A percentile compares a stretch with the other conserved stretches of the same genome.
These are phyloP conservation scores for Carapus acus DNA, from an alignment of 2,797 vertebrate genomes.

Conservation along the genomic window DNA sequence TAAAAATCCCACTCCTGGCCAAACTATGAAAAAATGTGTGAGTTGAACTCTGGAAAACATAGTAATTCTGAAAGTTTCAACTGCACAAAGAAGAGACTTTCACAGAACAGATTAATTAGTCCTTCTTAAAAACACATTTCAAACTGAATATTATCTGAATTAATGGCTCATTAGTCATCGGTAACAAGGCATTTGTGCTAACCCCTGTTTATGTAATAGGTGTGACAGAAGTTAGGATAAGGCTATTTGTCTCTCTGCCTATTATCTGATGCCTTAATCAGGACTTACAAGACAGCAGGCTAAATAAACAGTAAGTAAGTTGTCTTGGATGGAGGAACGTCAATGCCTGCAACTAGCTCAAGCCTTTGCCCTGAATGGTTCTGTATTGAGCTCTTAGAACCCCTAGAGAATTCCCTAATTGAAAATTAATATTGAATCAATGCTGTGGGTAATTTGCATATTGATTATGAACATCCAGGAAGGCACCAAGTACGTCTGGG, in stretches of 20 bases:
- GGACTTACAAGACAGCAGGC: slow-evolving; percentile 77
- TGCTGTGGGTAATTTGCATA: slow-evolving; percentile 97
- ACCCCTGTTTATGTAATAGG: slow-evolving; percentile 61
- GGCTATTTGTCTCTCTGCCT: slow-evolving; percentile 72
- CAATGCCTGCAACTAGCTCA: slow-evolving; percentile 83
- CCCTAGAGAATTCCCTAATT: slow-evolving; percentile 99
- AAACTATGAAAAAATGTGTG: no score
- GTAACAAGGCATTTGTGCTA: slow-evolving; percentile 58
- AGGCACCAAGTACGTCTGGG: slow-evolving; percentile 91
- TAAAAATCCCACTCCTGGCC: no score
- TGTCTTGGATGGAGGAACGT: slow-evolving; percentile 78
- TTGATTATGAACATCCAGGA: slow-evolving; percentile 99
- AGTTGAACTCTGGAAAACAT: no score
- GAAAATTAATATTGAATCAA: slow-evolving; percentile 99
- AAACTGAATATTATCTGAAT: slow-evolving; percentile 52
- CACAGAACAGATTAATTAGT: no score
- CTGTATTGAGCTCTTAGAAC: slow-evolving; percentile 93
- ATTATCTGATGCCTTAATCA: slow-evolving; percentile 75
- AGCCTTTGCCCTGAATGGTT: slow-evolving; percentile 86
- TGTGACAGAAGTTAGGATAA: slow-evolving; percentile 62
- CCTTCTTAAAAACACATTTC: slow-evolving; percentile 35
- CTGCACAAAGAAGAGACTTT: no score
- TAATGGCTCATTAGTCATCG: slow-evolving; percentile 69
- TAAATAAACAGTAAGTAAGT: slow-evolving; percentile 89
- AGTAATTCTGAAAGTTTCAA: no score